Percentiles rank a stretch among this genome's conserved stretches.
These are phyloP conservation scores for Pachyseris speciosa DNA, from an alignment of 64 coral and sea anemone species.

Conservation along the genomic window DNA sequence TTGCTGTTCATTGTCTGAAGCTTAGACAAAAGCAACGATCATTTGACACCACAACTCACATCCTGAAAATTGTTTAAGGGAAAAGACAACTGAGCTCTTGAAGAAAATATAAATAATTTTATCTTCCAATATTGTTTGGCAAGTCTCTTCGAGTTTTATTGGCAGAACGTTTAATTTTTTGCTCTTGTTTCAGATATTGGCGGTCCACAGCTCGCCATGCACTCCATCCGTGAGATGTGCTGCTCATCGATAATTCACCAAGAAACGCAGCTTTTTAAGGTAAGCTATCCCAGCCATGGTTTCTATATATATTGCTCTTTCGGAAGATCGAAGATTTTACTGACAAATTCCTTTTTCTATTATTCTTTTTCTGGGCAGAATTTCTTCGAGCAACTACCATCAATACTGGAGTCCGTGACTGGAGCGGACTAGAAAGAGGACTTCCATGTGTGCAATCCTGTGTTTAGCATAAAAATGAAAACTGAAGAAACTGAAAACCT, in stretches of 20 bases:
- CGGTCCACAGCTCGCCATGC: slow-evolving; percentile 94
- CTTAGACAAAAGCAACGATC: too few relatives aligned
- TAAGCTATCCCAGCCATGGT: not conserved
- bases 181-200: slow-evolving; percentile 75
- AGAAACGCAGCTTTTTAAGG: slow-evolving; percentile 88
- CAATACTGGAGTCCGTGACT: slow-evolving; percentile 8
- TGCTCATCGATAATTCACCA: slow-evolving; percentile 85
- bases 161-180: not conserved
- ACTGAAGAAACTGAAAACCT: too few relatives aligned
- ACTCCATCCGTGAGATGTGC: slow-evolving; percentile 97
- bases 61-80: too few relatives aligned
- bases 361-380: not conserved
- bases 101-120: too few relatives aligned
- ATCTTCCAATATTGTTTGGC: too few relatives aligned
- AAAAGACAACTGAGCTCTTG: too few relatives aligned
- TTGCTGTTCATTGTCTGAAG: too few relatives aligned
- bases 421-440: slow-evolving; percentile 6
- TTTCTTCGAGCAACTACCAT: slow-evolving; percentile 15
- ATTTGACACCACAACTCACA: too few relatives aligned
- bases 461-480: too few relatives aligned
- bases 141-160: too few relatives aligned
- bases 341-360: not conserved
- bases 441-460: too few relatives aligned
- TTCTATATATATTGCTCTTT: not conserved
- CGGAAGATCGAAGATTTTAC: too few relatives aligned